Percentiles rank a stretch among this genome's conserved stretches.
Conservation (phyloP, 2,888 invertebrate species). For the Heliconius ismenius region DNA sequence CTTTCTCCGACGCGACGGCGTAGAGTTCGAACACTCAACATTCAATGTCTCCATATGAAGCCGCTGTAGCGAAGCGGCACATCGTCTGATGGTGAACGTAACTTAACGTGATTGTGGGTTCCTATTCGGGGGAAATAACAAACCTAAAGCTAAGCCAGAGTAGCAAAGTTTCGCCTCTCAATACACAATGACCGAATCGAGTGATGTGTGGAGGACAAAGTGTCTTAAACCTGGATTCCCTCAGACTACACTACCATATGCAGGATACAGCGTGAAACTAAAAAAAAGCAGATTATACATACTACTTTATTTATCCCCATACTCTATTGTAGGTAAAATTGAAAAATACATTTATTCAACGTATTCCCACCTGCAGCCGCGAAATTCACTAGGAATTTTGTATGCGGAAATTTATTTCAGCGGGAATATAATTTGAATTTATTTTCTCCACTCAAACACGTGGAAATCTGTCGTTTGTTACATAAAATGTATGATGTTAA, state of each 20-base stretch:
- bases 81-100: no score
- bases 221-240: not conserved
- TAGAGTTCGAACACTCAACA: no score
- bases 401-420: constrained; percentile 37
- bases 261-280: not conserved
- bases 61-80: no score
- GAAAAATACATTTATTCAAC: constrained; percentile 43
- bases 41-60: no score
- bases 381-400: constrained; percentile 36
- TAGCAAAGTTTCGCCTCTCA: no score
- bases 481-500: constrained; percentile 16
- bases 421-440: constrained; percentile 37
- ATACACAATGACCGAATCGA: no score
- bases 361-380: constrained; percentile 41
- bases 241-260: not conserved
- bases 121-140: no score
- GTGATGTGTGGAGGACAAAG: not conserved
- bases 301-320: constrained; percentile 25
- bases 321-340: constrained; percentile 40
- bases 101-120: no score
- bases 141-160: no score
- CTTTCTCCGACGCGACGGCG: no score
- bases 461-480: constrained; percentile 23
- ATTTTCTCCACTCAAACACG: constrained; percentile 32
- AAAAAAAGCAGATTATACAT: not conserved